Percentiles rank a stretch among this genome's conserved stretches.
phyloP scores from a whole-genome alignment of 2,113 vertebrate species.

The Phaethon lepturus region DNA sequence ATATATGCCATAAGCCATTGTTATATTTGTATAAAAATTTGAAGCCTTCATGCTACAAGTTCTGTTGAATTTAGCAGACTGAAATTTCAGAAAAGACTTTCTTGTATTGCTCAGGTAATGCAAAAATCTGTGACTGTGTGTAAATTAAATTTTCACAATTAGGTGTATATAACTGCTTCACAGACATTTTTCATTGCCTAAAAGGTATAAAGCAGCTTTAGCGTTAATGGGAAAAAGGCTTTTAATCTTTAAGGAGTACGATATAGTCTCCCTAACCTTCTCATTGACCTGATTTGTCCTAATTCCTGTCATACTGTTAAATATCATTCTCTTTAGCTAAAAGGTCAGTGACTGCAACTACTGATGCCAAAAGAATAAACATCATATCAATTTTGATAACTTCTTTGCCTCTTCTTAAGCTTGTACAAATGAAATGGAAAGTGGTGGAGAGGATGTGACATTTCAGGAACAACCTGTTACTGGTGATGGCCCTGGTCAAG shows the following conservation, averaged over 20 bases:
- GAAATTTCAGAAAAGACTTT: background rate
- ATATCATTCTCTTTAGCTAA: background rate
- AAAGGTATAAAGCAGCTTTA: background rate
- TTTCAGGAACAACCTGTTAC: constrained; percentile 57
- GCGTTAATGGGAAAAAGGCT: background rate
- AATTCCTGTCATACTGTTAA: background rate
- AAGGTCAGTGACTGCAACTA: background rate
- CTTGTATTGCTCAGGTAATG: background rate
- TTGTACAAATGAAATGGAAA: constrained; percentile 73
- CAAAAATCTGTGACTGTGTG: background rate
- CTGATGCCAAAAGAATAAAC: background rate
- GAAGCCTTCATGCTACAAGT: background rate
- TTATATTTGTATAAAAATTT: background rate
- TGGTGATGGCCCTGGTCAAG: constrained; percentile 26
- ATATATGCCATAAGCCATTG: background rate
- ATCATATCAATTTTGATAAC: background rate
- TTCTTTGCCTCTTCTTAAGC: constrained; percentile 62
- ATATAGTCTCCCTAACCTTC: background rate
- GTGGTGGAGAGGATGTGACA: constrained; percentile 28
- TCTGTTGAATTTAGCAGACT: background rate
- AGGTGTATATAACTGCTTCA: background rate
- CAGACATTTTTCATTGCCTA: background rate
- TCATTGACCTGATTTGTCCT: background rate
- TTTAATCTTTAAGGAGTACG: background rate
- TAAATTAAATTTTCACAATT: background rate